phyloP scores from a whole-genome alignment of 2,888 invertebrate genomes.

The Synanthedon tipuliformis region DNA sequence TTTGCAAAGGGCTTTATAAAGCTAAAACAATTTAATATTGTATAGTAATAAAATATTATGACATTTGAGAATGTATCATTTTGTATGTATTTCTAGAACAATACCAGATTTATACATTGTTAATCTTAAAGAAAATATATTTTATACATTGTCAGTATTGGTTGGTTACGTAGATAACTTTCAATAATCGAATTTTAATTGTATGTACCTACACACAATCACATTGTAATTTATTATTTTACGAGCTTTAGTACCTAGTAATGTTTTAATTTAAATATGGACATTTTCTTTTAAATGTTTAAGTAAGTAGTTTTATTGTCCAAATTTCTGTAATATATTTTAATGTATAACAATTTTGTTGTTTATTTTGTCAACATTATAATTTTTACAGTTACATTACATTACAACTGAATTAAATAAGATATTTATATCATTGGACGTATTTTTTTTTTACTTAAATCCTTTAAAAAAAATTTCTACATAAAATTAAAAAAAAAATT shows the following conservation, averaged over 20 bases:
- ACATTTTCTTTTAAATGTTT: conserved; percentile 6
- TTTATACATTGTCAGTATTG: conserved; percentile 29
- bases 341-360: conserved; percentile 24
- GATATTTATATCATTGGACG: conserved; percentile 43
- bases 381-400: conserved; percentile 43
- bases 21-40: conserved; percentile 1
- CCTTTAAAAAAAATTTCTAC: no score
- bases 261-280: conserved; percentile 14
- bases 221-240: conserved; percentile 14
- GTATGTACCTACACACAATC: conserved; percentile 1
- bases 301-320: conserved; percentile 22
- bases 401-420: conserved; percentile 52
- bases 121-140: conserved; percentile 45
- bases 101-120: conserved; percentile 51
- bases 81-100: conserved; percentile 40
- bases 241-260: conserved; percentile 12
- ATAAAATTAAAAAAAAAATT: no score
- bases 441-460: neutral
- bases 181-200: neutral
- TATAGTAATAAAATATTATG: conserved; percentile 28
- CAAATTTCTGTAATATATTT: conserved; percentile 37
- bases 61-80: conserved; percentile 35
- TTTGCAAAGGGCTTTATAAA: no score
- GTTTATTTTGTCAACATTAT: conserved; percentile 45
- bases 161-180: conserved; percentile 14